phyloP scores from a whole-genome alignment of 2,888 invertebrate species.

The Apamea sordens region DNA sequence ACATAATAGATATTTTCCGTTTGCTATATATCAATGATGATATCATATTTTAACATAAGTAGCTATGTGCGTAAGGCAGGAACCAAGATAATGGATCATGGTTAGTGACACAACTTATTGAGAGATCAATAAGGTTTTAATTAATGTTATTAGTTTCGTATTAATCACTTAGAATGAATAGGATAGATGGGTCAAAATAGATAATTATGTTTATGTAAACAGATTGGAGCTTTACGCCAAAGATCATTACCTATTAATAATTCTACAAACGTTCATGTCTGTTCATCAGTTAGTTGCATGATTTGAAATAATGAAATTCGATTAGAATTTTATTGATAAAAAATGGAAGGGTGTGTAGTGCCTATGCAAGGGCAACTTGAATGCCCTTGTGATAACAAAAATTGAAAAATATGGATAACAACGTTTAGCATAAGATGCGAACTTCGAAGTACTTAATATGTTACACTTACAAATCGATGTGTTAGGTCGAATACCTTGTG shows the following conservation, averaged over 20 bases:
- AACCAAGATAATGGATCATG: conserved; percentile 55
- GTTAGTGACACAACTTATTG: conserved; percentile 46
- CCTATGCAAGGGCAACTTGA: conserved; percentile 26
- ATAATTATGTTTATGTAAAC: conserved; percentile 52
- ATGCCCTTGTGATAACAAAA: conserved; percentile 46
- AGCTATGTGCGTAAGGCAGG: conserved; percentile 17
- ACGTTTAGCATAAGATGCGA: conserved; percentile 41
- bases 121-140: conserved; percentile 56
- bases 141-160: conserved; percentile 53
- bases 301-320: conserved; percentile 2
- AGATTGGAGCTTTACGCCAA: conserved; percentile 28
- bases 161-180: conserved; percentile 55
- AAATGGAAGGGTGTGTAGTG: conserved; percentile 15
- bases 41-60: conserved; percentile 56
- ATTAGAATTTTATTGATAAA: conserved; percentile 14
- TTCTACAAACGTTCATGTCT: conserved; percentile 4
- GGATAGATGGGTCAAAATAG: conserved; percentile 40
- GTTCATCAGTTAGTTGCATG: conserved; percentile 4
- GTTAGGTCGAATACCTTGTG: conserved; percentile 17
- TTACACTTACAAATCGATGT: conserved; percentile 19
- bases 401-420: conserved; percentile 41
- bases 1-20: conserved; percentile 17
- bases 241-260: conserved; percentile 37
- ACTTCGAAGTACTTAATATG: conserved; percentile 7
- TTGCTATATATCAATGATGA: conserved; percentile 45